Base-by-base conservation (phyloP, 2,888 invertebrate species). In the Platycheirus albimanus region DNA sequence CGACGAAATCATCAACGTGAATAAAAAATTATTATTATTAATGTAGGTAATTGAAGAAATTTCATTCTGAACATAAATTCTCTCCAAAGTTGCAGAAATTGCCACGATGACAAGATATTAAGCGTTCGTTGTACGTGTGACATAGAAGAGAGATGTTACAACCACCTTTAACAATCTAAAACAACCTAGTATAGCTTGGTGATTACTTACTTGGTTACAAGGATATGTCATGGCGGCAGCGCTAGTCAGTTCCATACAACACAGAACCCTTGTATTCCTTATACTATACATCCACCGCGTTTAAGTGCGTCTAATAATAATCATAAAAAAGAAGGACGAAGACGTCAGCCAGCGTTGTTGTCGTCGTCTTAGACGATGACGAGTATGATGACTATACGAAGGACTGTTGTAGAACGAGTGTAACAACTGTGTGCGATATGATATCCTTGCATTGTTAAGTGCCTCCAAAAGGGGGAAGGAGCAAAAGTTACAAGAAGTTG, bases 281-380 rank as follows among this genome's bases (percentile, higher is more conserved):
- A n/a, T n/a, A n/a, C n/a, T n/a, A n/a, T n/a, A n/a, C n/a, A n/a
- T n/a, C 54, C 17, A 7, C 24, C 33, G 49, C 43, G 63, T 83
- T 77, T 83, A 83, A 83, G 83, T 83, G 83, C 78, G 83, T 83
- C 83, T 72, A 83, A 83, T 83, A 83, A 83, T 83, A 83, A 83
- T 83, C 83, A 69, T 83, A 83, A 83, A 83, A 79, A 79, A 78
- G 41, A 71, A 83, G 64, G 78, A 83, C 83, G 72, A 78, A 78
- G 56, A 78, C 56, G 77, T 61, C 71, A n/a, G 36, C 51, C 58
- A 20, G 24, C 38, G 19, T 15, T 17, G 19, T 24, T 28, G 15
- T 13, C 8, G 19, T 41, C 6, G 13, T 10, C 19, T 0, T 45
- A 19, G 3, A 20, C 17, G 28, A 28, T 69, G 67, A 47, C 43